Percentiles rank a stretch among this genome's conserved stretches.
These are phyloP conservation scores for Pitta sordida DNA, from an alignment of 2,113 vertebrate genomes.

Conservation along the genomic window DNA sequence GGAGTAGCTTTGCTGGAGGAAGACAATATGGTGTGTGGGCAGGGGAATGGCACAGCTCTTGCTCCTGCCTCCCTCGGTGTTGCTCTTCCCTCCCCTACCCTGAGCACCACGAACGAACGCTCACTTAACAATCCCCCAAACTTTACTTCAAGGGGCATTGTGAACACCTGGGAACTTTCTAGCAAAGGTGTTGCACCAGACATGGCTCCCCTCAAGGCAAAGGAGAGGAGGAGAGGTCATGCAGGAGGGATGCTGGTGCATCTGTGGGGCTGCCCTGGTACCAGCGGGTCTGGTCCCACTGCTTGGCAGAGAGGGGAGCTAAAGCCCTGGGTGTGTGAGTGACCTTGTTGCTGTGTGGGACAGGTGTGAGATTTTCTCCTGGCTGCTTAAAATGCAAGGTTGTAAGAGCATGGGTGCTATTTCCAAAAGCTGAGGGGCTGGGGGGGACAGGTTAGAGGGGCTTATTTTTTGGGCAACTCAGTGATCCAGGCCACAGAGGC, in stretches of 20 bases:
- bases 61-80: background rate
- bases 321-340: background rate
- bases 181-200: background rate
- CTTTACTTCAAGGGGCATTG: background rate
- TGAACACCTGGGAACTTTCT: background rate
- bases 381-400: background rate
- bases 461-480: background rate
- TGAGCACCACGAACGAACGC: accelerated
- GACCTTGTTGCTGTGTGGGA: background rate
- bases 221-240: background rate
- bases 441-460: background rate
- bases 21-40: constrained; percentile 53
- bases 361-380: background rate
- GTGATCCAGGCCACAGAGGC: accelerated
- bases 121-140: background rate
- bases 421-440: background rate
- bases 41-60: background rate
- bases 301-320: background rate
- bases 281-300: background rate
- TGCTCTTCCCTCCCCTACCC: background rate
- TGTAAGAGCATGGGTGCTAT: accelerated
- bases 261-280: background rate
- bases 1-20: constrained; percentile 34
- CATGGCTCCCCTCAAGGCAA: background rate
- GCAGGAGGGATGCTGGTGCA: accelerated